Evolutionary conservation across 2,888 invertebrate genomes (phyloP).

Genomic region (Carabus problematicus): DNA sequence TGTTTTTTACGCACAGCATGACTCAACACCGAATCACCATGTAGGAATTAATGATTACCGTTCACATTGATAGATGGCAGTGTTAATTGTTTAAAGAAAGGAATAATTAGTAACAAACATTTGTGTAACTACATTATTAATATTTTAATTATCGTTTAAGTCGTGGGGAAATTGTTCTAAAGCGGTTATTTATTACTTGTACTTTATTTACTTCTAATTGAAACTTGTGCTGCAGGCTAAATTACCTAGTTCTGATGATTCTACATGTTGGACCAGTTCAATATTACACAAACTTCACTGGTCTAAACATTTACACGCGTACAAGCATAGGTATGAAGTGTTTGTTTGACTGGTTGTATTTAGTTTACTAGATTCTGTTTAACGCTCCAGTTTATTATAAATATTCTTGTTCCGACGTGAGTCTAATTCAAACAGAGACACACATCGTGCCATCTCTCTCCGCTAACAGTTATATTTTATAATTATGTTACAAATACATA

Average conservation of each 20-base stretch:
- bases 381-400: conserved; percentile 4
- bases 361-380: conserved; percentile 11
- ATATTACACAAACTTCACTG: neutral
- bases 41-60: no score
- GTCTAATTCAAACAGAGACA: neutral
- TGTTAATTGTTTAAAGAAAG: no score
- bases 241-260: neutral
- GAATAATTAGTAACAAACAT: no score
- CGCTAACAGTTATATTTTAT: conserved; percentile 1
- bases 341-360: conserved; percentile 8
- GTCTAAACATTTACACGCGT: neutral
- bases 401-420: neutral
- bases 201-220: neutral
- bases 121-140: no score
- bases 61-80: no score
- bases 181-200: no score
- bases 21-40: no score
- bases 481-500: no score
- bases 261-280: no score
- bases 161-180: no score
- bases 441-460: neutral
- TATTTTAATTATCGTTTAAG: no score
- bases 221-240: conserved; percentile 7
- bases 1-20: no score
- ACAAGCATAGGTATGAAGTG: neutral